phyloP scores from a whole-genome alignment of 2,888 invertebrate genomes.

The Dicycla oo region DNA sequence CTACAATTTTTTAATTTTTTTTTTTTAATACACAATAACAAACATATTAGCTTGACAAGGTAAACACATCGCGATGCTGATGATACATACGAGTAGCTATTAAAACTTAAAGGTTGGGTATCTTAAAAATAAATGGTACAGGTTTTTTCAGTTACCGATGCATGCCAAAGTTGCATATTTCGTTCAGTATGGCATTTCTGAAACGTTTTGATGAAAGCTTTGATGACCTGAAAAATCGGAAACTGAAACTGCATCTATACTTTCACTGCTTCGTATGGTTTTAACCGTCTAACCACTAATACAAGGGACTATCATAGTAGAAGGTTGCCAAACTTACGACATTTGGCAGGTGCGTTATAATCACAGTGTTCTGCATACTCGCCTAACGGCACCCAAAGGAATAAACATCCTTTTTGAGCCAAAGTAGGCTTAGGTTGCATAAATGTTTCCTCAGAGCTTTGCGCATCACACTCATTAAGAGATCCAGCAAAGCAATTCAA shows the following conservation, averaged over 20 bases:
- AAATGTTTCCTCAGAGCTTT: background rate
- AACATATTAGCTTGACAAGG: too few relatives aligned
- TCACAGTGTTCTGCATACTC: slow-evolving; percentile 2
- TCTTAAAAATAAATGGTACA: too few relatives aligned
- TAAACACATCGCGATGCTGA: too few relatives aligned
- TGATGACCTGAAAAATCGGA: background rate
- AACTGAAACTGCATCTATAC: background rate
- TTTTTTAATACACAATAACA: too few relatives aligned
- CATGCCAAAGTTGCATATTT: too few relatives aligned
- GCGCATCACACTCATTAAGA: too few relatives aligned
- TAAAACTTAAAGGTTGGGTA: too few relatives aligned
- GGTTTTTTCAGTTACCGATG: too few relatives aligned
- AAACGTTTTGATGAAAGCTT: background rate
- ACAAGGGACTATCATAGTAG: slow-evolving; percentile 7
- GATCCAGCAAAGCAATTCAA: background rate
- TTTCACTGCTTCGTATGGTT: background rate
- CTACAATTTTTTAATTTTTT: too few relatives aligned
- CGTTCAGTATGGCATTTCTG: too few relatives aligned
- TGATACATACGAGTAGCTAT: too few relatives aligned
- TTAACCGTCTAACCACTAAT: background rate
- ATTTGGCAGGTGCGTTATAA: slow-evolving; percentile 31
- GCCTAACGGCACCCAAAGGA: background rate
- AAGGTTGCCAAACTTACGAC: slow-evolving; percentile 2
- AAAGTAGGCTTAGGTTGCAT: background rate
- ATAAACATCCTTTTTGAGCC: background rate